These are phyloP conservation scores for Sinella curviseta DNA, from an alignment of 1,140 invertebrate species.

Conservation along the genomic window DNA sequence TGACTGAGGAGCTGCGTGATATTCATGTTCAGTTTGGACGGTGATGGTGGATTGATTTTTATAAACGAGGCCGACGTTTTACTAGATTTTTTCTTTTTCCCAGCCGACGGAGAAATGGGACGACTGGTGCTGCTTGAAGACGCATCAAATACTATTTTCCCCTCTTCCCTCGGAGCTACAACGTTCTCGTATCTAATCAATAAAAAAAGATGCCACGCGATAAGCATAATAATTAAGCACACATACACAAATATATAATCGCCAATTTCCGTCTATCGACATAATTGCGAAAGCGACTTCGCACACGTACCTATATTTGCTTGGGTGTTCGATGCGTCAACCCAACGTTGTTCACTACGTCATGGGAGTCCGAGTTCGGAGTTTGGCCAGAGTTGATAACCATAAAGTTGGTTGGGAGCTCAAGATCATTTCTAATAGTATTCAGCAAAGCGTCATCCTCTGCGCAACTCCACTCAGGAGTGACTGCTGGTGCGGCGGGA, in stretches of 20 bases:
- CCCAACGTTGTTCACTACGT: slow-evolving; percentile 81
- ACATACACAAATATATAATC: no score
- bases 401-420: slow-evolving; percentile 75
- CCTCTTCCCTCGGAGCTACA: slow-evolving; percentile 82
- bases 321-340: slow-evolving; percentile 81
- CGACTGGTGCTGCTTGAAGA: background rate
- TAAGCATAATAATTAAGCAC: no score
- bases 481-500: slow-evolving; percentile 63
- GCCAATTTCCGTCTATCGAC: no score
- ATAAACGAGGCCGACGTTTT: slow-evolving; percentile 26
- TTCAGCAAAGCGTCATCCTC: slow-evolving; percentile 85
- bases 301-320: slow-evolving; percentile 68
- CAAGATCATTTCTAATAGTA: slow-evolving; percentile 79
- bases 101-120: background rate
- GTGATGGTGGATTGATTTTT: slow-evolving; percentile 50
- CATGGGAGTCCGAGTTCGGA: slow-evolving; percentile 94
- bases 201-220: no score
- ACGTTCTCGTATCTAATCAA: slow-evolving; percentile 68
- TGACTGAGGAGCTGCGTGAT: slow-evolving; percentile 77
- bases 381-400: slow-evolving; percentile 78
- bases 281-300: no score
- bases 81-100: slow-evolving; percentile 51
- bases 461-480: slow-evolving; percentile 82
- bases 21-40: slow-evolving; percentile 70
- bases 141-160: slow-evolving; percentile 71